Percentiles rank a stretch among this genome's conserved stretches.
phyloP scores from a whole-genome alignment of 2,888 invertebrate species.

The Bombylius discolor region DNA sequence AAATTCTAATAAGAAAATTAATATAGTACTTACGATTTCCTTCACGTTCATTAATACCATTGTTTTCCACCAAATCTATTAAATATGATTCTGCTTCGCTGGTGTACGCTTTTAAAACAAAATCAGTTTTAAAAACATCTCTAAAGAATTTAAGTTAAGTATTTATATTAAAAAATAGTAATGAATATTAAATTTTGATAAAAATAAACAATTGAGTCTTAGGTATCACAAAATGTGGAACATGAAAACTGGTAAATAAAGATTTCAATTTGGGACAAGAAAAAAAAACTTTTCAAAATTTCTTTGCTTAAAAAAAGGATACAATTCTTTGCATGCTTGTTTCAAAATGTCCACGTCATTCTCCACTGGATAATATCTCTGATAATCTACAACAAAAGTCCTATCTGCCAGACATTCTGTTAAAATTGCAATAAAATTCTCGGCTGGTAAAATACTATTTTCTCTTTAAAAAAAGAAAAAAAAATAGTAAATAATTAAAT shows the following conservation, averaged over 20 bases:
- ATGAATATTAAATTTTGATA: not conserved
- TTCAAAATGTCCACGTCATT: constrained; percentile 51
- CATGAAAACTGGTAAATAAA: too few species aligned
- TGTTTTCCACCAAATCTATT: constrained; percentile 6
- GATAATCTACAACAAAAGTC: constrained; percentile 55
- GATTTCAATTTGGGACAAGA: too few species aligned
- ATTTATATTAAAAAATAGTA: too few species aligned
- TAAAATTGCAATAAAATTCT: constrained; percentile 31
- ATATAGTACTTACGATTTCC: not conserved
- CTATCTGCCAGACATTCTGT: constrained; percentile 41
- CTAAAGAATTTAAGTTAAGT: constrained; percentile 1
- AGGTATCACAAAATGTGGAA: too few species aligned
- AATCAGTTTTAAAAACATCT: constrained; percentile 21
- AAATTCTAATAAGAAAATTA: too few species aligned
- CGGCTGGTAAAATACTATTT: constrained; percentile 17
- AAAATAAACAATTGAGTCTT: not conserved
- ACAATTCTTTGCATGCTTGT: constrained; percentile 53
- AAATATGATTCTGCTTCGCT: constrained; percentile 17
- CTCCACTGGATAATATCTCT: constrained; percentile 49
- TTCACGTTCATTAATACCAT: constrained; percentile 1
- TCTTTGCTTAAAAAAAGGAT: constrained; percentile 33
- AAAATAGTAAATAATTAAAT: constrained; percentile 3
- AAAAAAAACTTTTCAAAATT: too few species aligned
- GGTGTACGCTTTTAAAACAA: constrained; percentile 23
- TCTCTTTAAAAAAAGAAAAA: not conserved